These are phyloP conservation scores for Schizopygopsis malacanthus DNA, from an alignment of 2,797 vertebrate genomes.

Conservation along the genomic window DNA sequence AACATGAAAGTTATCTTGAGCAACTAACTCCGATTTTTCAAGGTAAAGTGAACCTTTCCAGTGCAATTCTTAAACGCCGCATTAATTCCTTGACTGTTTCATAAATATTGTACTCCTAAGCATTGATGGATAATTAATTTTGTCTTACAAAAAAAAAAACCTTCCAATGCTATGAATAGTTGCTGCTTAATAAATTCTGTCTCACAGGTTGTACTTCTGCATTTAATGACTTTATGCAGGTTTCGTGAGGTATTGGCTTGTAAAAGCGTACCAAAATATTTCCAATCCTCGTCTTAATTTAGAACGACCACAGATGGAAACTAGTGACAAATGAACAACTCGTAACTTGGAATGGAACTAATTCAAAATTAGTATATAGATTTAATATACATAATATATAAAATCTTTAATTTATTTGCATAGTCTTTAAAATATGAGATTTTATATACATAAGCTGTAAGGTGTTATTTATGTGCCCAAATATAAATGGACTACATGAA, in stretches of 20 bases:
- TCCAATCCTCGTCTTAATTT: neutral
- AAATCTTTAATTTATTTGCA: neutral
- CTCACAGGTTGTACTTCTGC: constrained; percentile 32
- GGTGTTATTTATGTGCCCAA: neutral
- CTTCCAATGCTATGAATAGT: neutral
- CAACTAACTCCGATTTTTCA: constrained; percentile 18
- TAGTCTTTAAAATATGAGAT: neutral
- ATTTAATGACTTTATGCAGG: constrained; percentile 6
- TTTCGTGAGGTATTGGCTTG: constrained; percentile 14
- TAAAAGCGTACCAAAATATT: constrained; percentile 29
- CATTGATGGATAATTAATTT: constrained; percentile 46
- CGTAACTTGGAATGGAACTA: neutral
- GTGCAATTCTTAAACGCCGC: constrained; percentile 3
- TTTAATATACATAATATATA: neutral
- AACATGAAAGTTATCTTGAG: constrained; percentile 32
- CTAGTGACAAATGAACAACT: neutral
- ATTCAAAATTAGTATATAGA: neutral
- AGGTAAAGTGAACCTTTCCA: neutral
- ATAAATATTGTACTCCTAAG: constrained; percentile 41
- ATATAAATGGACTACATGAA: neutral
- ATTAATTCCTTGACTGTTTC: constrained; percentile 39
- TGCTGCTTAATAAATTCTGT: constrained; percentile 17
- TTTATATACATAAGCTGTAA: neutral
- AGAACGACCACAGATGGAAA: neutral
- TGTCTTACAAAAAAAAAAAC: constrained; percentile 6